phyloP scores from a whole-genome alignment of 2,888 invertebrate genomes.

The Beris morrisii region DNA sequence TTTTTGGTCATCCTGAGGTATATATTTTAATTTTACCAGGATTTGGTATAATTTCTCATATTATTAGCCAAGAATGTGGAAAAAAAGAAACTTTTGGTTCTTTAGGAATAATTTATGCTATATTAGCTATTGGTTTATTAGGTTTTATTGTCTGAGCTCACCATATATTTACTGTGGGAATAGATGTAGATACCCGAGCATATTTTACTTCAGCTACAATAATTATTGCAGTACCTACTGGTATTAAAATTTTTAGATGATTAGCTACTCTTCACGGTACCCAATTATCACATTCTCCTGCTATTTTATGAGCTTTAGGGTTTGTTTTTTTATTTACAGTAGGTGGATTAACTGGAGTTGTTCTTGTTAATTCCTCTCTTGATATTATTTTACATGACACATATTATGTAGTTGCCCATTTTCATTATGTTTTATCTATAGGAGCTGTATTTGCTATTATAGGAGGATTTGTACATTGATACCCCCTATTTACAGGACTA shows the following conservation, averaged over 20 bases:
- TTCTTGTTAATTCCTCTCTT: conserved; percentile 72
- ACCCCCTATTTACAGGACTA: conserved; percentile 67
- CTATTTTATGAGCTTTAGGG: conserved; percentile 69
- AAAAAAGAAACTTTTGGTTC: conserved; percentile 75
- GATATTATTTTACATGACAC: conserved; percentile 79
- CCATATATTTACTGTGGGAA: conserved; percentile 82
- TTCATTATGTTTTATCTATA: conserved; percentile 79
- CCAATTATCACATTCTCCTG: conserved; percentile 62
- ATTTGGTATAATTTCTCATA: conserved; percentile 80
- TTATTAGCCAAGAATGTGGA: conserved; percentile 72
- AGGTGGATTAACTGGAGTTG: conserved; percentile 70
- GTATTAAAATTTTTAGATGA: conserved; percentile 83
- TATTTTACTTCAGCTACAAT: conserved; percentile 84
- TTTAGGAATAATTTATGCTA: conserved; percentile 81
- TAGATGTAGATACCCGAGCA: conserved; percentile 81
- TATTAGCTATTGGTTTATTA: conserved; percentile 77
- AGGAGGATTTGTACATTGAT: conserved; percentile 65
- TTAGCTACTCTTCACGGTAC: conserved; percentile 69
- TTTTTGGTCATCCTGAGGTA: conserved; percentile 86
- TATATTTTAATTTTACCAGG: conserved; percentile 84
- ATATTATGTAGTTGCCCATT: conserved; percentile 83
- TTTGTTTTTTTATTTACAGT: conserved; percentile 79
- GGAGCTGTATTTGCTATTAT: conserved; percentile 66
- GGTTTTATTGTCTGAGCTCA: conserved; percentile 85
- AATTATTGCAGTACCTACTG: conserved; percentile 85